Evolutionary conservation across 2,113 vertebrate genomes (phyloP).

Genomic region (Rhinolophus sinicus): DNA sequence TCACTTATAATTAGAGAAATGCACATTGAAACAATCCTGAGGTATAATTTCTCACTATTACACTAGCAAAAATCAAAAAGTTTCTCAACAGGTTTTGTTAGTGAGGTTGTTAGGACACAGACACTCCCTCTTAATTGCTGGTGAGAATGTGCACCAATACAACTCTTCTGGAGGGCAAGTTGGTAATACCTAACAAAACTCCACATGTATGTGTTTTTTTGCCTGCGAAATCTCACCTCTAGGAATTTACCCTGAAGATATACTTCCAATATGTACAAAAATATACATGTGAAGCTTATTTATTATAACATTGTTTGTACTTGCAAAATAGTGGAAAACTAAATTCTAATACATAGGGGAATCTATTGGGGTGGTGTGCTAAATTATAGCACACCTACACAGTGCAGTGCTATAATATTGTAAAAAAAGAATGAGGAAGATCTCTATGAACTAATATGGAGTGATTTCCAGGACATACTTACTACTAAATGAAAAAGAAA

Average conservation of each 20-base stretch:
- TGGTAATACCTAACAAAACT: background rate
- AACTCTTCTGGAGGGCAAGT: background rate
- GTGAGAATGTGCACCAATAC: accelerated
- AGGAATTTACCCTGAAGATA: background rate
- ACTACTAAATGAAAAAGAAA: background rate
- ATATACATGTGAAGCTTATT: background rate
- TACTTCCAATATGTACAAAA: background rate
- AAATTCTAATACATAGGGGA: background rate
- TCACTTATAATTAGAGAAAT: conserved; percentile 27
- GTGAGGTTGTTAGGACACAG: background rate
- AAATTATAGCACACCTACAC: too few species aligned
- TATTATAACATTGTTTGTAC: background rate
- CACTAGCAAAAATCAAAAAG: background rate
- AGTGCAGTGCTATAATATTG: background rate
- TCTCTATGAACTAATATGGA: background rate
- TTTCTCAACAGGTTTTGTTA: background rate
- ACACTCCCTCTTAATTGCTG: background rate
- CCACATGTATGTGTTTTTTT: background rate
- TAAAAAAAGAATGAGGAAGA: background rate
- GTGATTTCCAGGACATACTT: background rate
- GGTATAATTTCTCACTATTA: background rate
- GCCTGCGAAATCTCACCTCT: background rate
- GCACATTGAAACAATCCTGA: background rate
- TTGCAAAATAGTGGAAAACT: background rate
- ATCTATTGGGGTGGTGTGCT: background rate